Conservation (phyloP, 92 coral and sea anemone genomes). For the Hydrozoanthus gracilis region DNA sequence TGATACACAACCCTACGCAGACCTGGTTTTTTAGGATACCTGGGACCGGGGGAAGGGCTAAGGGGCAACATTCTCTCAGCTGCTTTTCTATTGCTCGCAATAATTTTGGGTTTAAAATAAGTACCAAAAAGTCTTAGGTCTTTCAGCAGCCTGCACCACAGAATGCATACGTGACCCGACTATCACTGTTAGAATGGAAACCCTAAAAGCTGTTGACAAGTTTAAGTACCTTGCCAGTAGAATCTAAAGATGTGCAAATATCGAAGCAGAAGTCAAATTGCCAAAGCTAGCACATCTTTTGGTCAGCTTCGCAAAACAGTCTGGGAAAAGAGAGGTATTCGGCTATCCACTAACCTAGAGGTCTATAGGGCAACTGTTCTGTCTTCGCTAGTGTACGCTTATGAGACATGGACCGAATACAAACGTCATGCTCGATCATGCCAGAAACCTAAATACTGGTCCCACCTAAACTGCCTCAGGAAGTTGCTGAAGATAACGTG, state of each 20-base stretch:
- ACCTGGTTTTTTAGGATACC: too few relatives aligned
- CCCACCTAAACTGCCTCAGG: too few relatives aligned
- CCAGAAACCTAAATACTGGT: too few relatives aligned
- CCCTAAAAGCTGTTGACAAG: constrained; percentile 46
- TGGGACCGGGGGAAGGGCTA: too few relatives aligned
- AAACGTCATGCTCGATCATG: too few relatives aligned
- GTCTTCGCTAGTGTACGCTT: too few relatives aligned
- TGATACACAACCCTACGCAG: too few relatives aligned
- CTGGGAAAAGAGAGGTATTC: too few relatives aligned
- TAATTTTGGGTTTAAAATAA: constrained; percentile 3
- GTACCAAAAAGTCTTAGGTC: constrained; percentile 19
- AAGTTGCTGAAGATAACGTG: constrained; percentile 5
- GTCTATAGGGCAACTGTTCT: too few relatives aligned
- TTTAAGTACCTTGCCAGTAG: constrained; percentile 63
- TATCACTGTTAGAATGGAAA: constrained; percentile 36
- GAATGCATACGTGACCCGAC: constrained; percentile 32
- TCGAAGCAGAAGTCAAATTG: constrained; percentile 40
- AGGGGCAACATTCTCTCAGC: neutral
- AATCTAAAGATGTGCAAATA: constrained; percentile 29
- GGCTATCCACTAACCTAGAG: too few relatives aligned
- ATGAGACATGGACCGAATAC: too few relatives aligned
- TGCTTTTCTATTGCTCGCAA: neutral
- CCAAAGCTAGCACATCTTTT: neutral
- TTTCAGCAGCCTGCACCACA: constrained; percentile 51
- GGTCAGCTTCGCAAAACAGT: too few relatives aligned